These are phyloP conservation scores for Globodera rostochiensis DNA, from an alignment of 1,140 invertebrate species.

Conservation along the genomic window DNA sequence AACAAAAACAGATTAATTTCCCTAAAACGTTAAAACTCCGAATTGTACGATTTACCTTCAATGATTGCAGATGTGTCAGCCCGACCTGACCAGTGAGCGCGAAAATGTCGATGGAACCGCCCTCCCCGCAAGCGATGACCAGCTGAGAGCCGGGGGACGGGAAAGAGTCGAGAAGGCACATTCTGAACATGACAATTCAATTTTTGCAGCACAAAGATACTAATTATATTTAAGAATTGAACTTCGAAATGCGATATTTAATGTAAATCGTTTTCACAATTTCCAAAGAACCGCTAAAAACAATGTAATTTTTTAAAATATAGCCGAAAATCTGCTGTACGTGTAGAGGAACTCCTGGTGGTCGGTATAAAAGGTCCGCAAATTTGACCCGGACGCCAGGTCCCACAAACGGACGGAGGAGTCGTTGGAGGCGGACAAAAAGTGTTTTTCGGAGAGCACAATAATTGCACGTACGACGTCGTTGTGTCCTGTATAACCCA, in stretches of 20 bases:
- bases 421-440: constrained; percentile 89
- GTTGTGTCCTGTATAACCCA: constrained; percentile 75
- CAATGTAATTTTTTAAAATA: constrained; percentile 9
- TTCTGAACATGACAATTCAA: neutral
- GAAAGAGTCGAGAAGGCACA: neutral
- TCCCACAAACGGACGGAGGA: constrained; percentile 80
- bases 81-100: constrained; percentile 60
- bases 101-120: constrained; percentile 85
- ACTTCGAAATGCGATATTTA: too few species aligned
- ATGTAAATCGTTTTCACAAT: too few species aligned
- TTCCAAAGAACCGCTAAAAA: too few species aligned
- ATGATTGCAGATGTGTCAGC: constrained; percentile 72
- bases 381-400: constrained; percentile 72
- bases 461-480: constrained; percentile 84
- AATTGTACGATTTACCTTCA: constrained; percentile 69
- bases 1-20: too few species aligned
- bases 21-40: too few species aligned
- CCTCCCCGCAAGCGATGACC: constrained; percentile 81
- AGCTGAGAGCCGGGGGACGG: constrained; percentile 19
- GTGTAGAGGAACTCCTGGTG: constrained; percentile 73
- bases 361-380: constrained; percentile 80
- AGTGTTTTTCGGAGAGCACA: constrained; percentile 73
- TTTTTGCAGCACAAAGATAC: neutral
- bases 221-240: too few species aligned
- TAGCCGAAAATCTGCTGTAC: constrained; percentile 66